phyloP scores from a whole-genome alignment of 1,140 invertebrate genomes.

The Brachionus rotundiformis region DNA sequence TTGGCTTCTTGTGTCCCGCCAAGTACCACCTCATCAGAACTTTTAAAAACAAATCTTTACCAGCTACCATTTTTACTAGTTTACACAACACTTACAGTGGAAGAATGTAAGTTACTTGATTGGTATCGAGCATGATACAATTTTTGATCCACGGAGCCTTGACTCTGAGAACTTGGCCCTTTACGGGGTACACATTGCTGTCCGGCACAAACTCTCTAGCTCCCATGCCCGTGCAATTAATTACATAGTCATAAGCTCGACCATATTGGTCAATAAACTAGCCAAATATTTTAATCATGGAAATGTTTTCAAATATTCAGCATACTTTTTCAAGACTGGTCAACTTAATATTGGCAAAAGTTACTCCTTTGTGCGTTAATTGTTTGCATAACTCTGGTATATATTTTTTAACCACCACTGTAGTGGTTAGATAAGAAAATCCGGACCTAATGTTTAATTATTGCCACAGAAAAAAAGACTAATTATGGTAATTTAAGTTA shows the following conservation, averaged over 20 bases:
- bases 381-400: not conserved
- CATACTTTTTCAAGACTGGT: not conserved
- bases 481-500: not conserved
- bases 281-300: not conserved
- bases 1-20: constrained; percentile 20
- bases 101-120: constrained; percentile 66
- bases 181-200: constrained; percentile 75
- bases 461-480: too few species aligned
- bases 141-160: constrained; percentile 47
- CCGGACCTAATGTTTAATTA: constrained; percentile 4
- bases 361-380: constrained; percentile 9
- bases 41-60: not conserved
- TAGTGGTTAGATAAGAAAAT: constrained; percentile 37
- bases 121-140: constrained; percentile 15
- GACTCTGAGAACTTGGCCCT: constrained; percentile 81
- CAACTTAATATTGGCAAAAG: not conserved
- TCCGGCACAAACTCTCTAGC: constrained; percentile 77
- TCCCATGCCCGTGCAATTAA: constrained; percentile 85
- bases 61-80: not conserved
- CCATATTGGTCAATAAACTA: constrained; percentile 53
- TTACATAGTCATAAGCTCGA: constrained; percentile 73
- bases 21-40: constrained; percentile 21
- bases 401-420: constrained; percentile 18
- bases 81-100: constrained; percentile 67
- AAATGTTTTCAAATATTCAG: not conserved